These are phyloP conservation scores for Mamestra brassicae DNA, from an alignment of 2,888 invertebrate genomes.

Conservation along the genomic window DNA sequence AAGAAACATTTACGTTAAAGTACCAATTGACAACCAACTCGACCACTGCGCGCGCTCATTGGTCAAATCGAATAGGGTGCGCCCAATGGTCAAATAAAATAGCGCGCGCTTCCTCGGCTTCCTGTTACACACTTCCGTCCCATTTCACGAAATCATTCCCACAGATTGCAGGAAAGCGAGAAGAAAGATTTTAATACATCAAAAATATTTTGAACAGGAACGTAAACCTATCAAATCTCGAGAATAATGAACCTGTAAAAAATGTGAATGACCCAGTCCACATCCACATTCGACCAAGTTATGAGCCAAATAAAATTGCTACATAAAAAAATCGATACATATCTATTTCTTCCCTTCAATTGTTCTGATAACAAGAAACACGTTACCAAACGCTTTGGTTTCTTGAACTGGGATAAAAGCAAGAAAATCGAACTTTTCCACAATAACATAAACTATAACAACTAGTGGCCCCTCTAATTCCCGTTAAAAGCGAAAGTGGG, in stretches of 20 bases:
- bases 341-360: neutral
- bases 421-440: conserved; percentile 33
- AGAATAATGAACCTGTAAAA: neutral
- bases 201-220: neutral
- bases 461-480: conserved; percentile 70
- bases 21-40: no score
- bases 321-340: neutral
- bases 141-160: no score
- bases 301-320: neutral
- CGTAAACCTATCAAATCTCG: neutral
- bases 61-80: no score
- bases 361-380: conserved; percentile 14
- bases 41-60: no score
- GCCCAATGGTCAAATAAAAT: no score
- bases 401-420: conserved; percentile 24
- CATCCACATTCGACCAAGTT: neutral
- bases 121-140: no score
- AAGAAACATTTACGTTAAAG: no score
- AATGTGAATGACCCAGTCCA: neutral
- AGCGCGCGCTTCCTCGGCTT: no score
- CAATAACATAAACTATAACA: conserved; percentile 51
- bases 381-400: conserved; percentile 20
- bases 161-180: no score
- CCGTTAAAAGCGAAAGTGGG: conserved; percentile 71
- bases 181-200: no score